Conservation (phyloP, 1,140 invertebrate species). For the Thalassaphorura encarpata region DNA sequence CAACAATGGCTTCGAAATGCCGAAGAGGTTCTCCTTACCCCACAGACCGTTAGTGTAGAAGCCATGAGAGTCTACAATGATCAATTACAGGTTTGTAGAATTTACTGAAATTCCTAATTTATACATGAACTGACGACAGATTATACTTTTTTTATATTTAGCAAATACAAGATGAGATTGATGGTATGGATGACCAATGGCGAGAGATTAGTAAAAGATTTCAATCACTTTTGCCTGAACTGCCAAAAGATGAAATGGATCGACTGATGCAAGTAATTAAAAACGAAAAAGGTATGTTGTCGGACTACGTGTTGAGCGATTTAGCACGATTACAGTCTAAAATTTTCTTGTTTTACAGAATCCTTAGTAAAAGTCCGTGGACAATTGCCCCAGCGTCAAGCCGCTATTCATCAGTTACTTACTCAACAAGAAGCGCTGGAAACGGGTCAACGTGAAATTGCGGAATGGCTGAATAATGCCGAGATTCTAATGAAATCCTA, state of each 20-base stretch:
- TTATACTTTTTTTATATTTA: too few species aligned
- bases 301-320: too few species aligned
- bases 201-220: conserved; percentile 81
- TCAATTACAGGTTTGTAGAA: too few species aligned
- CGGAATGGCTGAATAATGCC: conserved; percentile 71
- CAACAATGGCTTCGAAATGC: conserved; percentile 69
- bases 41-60: conserved; percentile 59
- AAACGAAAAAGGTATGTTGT: conserved; percentile 55
- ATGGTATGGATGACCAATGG: conserved; percentile 77
- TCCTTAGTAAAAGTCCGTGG: conserved; percentile 68
- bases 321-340: neutral
- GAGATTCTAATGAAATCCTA: conserved; percentile 56
- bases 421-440: conserved; percentile 85
- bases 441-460: conserved; percentile 71
- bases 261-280: conserved; percentile 80
- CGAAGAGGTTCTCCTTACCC: conserved; percentile 54
- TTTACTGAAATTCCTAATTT: too few species aligned
- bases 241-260: conserved; percentile 81
- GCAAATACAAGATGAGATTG: conserved; percentile 50
- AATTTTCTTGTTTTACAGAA: conserved; percentile 43
- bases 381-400: conserved; percentile 63
- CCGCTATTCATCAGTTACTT: conserved; percentile 68
- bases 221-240: conserved; percentile 76
- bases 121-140: too few species aligned
- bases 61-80: conserved; percentile 69